These are phyloP conservation scores for Phaedon cochleariae DNA, from an alignment of 2,888 invertebrate species.

Conservation along the genomic window DNA sequence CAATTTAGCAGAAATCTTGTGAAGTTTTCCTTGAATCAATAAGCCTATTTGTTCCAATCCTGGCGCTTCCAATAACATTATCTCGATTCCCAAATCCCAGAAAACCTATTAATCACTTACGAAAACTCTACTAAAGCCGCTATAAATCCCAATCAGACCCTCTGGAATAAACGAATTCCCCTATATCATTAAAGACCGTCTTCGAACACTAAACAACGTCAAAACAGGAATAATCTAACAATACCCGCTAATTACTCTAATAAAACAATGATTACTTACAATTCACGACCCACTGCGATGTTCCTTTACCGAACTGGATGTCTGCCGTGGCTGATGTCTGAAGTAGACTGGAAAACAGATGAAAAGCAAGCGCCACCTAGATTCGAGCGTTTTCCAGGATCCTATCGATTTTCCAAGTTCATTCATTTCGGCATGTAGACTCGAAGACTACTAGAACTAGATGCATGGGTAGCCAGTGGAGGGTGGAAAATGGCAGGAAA, in stretches of 20 bases:
- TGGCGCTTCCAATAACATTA: no score
- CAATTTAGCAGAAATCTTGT: no score
- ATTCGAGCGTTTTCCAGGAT: conserved; percentile 40
- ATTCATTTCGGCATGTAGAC: conserved; percentile 42
- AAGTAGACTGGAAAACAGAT: conserved; percentile 40
- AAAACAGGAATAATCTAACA: background rate
- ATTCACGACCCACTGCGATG: conserved; percentile 22
- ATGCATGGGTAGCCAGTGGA: conserved; percentile 26
- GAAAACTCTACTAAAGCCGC: no score
- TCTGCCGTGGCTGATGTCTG: conserved; percentile 39
- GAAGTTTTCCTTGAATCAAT: no score
- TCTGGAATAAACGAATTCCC: no score
- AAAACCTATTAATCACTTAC: no score
- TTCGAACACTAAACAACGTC: conserved; percentile 15
- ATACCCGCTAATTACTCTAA: conserved; percentile 12
- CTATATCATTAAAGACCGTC: background rate
- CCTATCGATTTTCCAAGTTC: conserved; percentile 44
- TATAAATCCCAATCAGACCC: no score
- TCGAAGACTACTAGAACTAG: conserved; percentile 35
- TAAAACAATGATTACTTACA: conserved; percentile 29
- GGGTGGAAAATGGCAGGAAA: conserved; percentile 7
- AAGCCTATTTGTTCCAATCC: no score
- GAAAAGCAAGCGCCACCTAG: conserved; percentile 43
- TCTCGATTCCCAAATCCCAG: no score
- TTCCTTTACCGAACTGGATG: conserved; percentile 31